Evolutionary conservation across 2,797 vertebrate genomes (phyloP).

Genomic region (Phoxinus dragarum): DNA sequence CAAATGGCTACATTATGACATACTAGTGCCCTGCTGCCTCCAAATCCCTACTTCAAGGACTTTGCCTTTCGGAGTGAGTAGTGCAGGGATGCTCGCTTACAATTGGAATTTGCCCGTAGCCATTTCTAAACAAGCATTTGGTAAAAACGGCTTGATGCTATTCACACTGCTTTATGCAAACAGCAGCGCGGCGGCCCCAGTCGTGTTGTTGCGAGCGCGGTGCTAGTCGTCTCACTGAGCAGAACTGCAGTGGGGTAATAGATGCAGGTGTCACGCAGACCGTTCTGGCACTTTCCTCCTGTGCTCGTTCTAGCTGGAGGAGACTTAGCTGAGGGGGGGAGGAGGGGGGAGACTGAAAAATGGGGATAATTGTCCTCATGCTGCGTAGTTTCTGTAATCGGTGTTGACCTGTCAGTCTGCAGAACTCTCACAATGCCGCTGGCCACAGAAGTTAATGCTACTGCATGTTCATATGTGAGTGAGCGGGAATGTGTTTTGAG

Average conservation of each 20-base stretch:
- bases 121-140: constrained; percentile 12
- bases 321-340: constrained; percentile 4
- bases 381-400: constrained; percentile 46
- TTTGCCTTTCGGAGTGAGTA: background rate
- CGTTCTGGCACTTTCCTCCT: constrained; percentile 36
- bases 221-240: constrained; percentile 10
- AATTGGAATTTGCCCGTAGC: background rate
- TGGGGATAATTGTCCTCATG: constrained; percentile 60
- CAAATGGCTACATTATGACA: background rate
- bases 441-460: constrained; percentile 10
- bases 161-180: constrained; percentile 29
- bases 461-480: constrained; percentile 17
- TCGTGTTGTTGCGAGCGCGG: background rate
- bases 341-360: constrained; percentile 51
- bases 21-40: background rate
- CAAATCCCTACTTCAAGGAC: background rate
- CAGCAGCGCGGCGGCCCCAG: background rate
- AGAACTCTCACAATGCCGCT: constrained; percentile 14
- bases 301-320: constrained; percentile 35
- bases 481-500: constrained; percentile 11
- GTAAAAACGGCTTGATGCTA: constrained; percentile 16
- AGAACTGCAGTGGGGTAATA: constrained; percentile 35
- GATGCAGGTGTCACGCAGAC: constrained; percentile 43
- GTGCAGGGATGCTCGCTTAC: background rate
- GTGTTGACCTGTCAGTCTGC: constrained; percentile 39